A percentile compares a stretch with the other conserved stretches of the same genome.
These are phyloP conservation scores for Rhodophaea formosa DNA, from an alignment of 2,888 invertebrate species.

Conservation along the genomic window DNA sequence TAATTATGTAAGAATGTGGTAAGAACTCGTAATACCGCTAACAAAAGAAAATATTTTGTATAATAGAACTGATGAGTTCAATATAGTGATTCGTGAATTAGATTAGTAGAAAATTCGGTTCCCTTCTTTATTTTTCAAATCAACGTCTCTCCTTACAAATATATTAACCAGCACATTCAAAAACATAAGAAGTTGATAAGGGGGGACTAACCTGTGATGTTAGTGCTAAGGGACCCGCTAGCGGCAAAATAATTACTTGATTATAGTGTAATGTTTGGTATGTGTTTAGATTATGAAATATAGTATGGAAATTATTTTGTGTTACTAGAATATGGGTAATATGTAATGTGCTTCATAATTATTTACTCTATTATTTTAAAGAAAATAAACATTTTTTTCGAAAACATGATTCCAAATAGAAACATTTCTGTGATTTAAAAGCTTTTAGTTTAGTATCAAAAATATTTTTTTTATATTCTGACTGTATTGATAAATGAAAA, in stretches of 20 bases:
- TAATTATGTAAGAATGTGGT: background rate
- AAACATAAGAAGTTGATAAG: background rate
- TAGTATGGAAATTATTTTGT: background rate
- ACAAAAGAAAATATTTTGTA: background rate
- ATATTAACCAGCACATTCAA: too few species aligned
- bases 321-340: background rate
- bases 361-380: too few species aligned
- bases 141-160: too few species aligned
- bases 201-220: constrained; percentile 16
- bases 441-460: too few species aligned
- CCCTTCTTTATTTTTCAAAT: background rate
- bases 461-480: too few species aligned
- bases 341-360: too few species aligned
- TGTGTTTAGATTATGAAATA: background rate
- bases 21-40: background rate
- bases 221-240: constrained; percentile 14
- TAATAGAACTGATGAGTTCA: background rate
- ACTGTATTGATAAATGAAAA: too few species aligned
- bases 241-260: background rate
- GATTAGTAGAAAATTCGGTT: background rate
- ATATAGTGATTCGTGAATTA: too few species aligned
- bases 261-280: background rate
- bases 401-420: too few species aligned
- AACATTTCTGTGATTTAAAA: too few species aligned
- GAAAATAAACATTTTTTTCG: too few species aligned